These are phyloP conservation scores for Palythoa grandiflora DNA, from an alignment of 92 coral and sea anemone genomes.

Conservation along the genomic window DNA sequence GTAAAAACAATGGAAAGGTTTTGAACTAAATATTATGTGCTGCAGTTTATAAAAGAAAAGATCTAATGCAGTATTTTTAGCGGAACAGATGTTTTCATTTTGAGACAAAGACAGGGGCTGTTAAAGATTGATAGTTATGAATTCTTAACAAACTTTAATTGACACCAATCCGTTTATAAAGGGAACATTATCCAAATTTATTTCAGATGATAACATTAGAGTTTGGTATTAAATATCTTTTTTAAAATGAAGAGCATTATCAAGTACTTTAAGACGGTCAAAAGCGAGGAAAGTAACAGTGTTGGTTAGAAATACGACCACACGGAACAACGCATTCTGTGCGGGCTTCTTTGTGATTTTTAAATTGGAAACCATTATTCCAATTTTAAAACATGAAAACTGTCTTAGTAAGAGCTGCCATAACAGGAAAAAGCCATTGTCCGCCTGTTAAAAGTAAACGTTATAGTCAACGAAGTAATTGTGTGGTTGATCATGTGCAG, in stretches of 20 bases:
- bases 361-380: neutral
- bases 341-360: neutral
- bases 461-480: neutral
- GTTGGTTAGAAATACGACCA: neutral
- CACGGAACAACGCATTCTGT: neutral
- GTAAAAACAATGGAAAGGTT: neutral
- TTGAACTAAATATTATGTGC: neutral
- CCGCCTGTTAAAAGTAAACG: constrained; percentile 8
- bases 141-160: constrained; percentile 8
- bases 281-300: neutral
- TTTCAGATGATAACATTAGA: neutral
- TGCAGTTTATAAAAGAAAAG: neutral
- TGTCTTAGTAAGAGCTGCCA: constrained; percentile 16
- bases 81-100: constrained; percentile 2
- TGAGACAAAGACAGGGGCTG: neutral
- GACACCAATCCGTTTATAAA: constrained; percentile 9
- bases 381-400: constrained; percentile 4
- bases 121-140: constrained; percentile 40
- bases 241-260: neutral
- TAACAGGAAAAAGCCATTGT: neutral
- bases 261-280: neutral
- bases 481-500: neutral
- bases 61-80: neutral
- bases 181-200: constrained; percentile 10
- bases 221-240: neutral